Evolutionary conservation across 1,140 invertebrate species (phyloP).

Genomic region (Aphidius ervi): DNA sequence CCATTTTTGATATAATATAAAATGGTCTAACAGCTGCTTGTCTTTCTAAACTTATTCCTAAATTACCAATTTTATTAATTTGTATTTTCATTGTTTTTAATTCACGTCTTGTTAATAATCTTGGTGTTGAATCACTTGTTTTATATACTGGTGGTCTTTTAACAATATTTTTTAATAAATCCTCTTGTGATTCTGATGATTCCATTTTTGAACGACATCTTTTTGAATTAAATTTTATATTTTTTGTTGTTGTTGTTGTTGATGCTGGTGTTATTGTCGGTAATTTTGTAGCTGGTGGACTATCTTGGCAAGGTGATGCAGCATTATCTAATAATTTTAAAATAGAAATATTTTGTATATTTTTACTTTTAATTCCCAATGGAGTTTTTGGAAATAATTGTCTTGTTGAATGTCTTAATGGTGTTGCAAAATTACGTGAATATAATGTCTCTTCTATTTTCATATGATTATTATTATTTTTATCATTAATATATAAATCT

Average conservation of each 20-base stretch:
- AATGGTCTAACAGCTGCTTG: slow-evolving; percentile 39
- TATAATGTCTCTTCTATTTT: background rate
- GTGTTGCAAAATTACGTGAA: slow-evolving; percentile 3
- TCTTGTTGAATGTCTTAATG: slow-evolving; percentile 10
- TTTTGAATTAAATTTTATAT: slow-evolving; percentile 34
- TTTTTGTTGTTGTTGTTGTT: slow-evolving; percentile 23
- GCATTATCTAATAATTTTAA: slow-evolving; percentile 41
- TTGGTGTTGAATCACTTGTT: slow-evolving; percentile 15
- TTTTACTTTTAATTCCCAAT: slow-evolving; percentile 9
- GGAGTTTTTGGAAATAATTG: slow-evolving; percentile 13
- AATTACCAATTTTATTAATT: slow-evolving; percentile 26
- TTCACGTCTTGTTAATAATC: slow-evolving; percentile 34
- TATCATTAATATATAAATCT: background rate
- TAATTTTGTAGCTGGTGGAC: slow-evolving; percentile 39
- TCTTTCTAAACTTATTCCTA: slow-evolving; percentile 41
- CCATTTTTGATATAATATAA: slow-evolving; percentile 43
- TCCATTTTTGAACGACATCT: slow-evolving; percentile 37
- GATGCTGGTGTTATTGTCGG: slow-evolving; percentile 13
- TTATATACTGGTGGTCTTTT: slow-evolving; percentile 27
- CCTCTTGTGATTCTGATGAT: background rate
- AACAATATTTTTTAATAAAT: slow-evolving; percentile 21
- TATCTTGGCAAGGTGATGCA: slow-evolving; percentile 45
- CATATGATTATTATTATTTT: slow-evolving; percentile 1
- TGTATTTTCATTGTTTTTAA: slow-evolving; percentile 40
- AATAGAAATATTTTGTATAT: slow-evolving; percentile 17